These are phyloP conservation scores for Nephrotoma appendiculata DNA, from an alignment of 2,888 invertebrate genomes.

Conservation along the genomic window DNA sequence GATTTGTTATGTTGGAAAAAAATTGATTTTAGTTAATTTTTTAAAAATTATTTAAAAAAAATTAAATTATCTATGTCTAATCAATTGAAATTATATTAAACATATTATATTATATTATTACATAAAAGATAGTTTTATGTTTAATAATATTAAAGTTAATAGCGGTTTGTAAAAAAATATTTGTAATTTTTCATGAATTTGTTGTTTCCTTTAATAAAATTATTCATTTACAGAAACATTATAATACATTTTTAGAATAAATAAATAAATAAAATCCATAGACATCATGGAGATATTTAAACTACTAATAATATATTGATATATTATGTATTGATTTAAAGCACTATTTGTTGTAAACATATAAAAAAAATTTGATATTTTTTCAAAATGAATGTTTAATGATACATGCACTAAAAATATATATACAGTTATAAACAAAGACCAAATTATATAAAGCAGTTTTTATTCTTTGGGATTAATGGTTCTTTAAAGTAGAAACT, in stretches of 20 bases:
- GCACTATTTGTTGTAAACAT: neutral
- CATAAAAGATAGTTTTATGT: neutral
- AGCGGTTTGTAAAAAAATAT: neutral
- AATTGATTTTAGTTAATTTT: neutral
- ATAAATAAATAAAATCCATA: neutral
- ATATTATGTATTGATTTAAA: neutral
- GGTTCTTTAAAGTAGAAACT: too few species aligned
- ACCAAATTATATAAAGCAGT: neutral
- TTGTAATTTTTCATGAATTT: neutral
- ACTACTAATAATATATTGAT: neutral
- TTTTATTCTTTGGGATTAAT: neutral
- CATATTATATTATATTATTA: neutral
- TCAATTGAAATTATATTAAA: neutral
- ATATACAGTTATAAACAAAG: neutral
- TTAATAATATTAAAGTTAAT: neutral
- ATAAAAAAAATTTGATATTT: neutral
- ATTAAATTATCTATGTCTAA: neutral
- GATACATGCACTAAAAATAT: neutral
- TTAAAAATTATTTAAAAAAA: neutral
- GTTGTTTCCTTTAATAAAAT: neutral
- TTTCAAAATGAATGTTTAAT: neutral
- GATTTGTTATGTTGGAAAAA: neutral
- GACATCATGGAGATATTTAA: neutral
- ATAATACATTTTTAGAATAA: neutral
- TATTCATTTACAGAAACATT: neutral